These are phyloP conservation scores for Apeltes quadracus DNA, from an alignment of 2,113 vertebrate genomes.

Conservation along the genomic window DNA sequence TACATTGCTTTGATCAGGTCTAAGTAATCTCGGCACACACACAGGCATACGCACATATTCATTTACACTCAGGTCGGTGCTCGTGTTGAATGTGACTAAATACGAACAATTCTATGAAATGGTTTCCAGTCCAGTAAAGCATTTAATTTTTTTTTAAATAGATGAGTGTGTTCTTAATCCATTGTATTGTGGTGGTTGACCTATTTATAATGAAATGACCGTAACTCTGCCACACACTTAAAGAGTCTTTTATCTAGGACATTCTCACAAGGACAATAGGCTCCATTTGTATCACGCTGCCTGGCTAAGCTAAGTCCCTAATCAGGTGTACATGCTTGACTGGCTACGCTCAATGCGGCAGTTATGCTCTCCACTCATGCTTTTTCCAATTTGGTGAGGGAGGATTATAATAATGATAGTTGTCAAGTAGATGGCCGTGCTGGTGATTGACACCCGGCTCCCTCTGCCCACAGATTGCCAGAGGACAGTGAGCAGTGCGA, in stretches of 20 bases:
- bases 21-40: not conserved
- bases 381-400: conserved; percentile 25
- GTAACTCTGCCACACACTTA: conserved; percentile 9
- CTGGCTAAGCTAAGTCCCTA: conserved; percentile 27
- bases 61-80: conserved; percentile 3
- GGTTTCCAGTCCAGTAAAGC: not conserved
- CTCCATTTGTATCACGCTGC: conserved; percentile 29
- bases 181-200: not conserved
- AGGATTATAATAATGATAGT: conserved; percentile 38
- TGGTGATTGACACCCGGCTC: conserved; percentile 41
- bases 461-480: conserved; percentile 77
- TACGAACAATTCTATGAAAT: not conserved
- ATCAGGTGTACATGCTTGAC: conserved; percentile 43
- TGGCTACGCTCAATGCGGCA: conserved; percentile 20
- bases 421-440: conserved; percentile 32
- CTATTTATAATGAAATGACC: conserved; percentile 28
- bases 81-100: not conserved
- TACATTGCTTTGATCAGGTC: not conserved
- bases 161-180: conserved; percentile 8
- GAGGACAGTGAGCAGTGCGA: conserved; percentile 93
- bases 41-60: conserved; percentile 10
- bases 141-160: not conserved
- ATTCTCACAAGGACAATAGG: conserved; percentile 43
- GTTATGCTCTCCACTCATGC: conserved; percentile 26
- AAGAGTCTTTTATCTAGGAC: conserved; percentile 9